These are phyloP conservation scores for Drosophila infuscata DNA, from an alignment of 2,888 invertebrate genomes.

Conservation along the genomic window DNA sequence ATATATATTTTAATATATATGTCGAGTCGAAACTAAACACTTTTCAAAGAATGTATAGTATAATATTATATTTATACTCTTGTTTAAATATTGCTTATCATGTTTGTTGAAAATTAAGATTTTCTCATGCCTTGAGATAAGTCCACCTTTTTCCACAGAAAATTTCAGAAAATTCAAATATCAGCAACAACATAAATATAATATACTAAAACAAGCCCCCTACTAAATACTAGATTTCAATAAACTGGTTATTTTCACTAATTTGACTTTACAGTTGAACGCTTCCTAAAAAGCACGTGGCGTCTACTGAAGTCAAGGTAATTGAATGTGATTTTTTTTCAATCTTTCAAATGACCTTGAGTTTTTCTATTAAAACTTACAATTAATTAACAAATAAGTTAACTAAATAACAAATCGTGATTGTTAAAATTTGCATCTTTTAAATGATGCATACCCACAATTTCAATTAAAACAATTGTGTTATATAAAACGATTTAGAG, in stretches of 20 bases:
- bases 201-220: neutral
- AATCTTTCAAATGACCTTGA: conserved; percentile 57
- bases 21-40: neutral
- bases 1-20: conserved; percentile 13
- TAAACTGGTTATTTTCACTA: conserved; percentile 58
- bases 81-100: neutral
- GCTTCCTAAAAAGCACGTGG: conserved; percentile 64
- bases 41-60: neutral
- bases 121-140: neutral
- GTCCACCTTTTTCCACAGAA: neutral
- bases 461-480: conserved; percentile 16
- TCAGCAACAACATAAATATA: neutral
- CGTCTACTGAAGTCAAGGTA: conserved; percentile 50
- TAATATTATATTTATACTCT: neutral
- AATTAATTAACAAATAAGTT: conserved; percentile 33
- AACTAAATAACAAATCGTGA: conserved; percentile 39
- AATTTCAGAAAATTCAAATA: neutral
- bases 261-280: conserved; percentile 43
- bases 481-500: neutral
- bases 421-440: conserved; percentile 49
- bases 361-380: conserved; percentile 43
- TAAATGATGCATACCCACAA: conserved; percentile 4
- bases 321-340: conserved; percentile 51
- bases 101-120: neutral
- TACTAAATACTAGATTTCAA: conserved; percentile 1